These are phyloP conservation scores for Aphelenchoides avenae DNA, from an alignment of 1,140 invertebrate genomes.

Conservation along the genomic window DNA sequence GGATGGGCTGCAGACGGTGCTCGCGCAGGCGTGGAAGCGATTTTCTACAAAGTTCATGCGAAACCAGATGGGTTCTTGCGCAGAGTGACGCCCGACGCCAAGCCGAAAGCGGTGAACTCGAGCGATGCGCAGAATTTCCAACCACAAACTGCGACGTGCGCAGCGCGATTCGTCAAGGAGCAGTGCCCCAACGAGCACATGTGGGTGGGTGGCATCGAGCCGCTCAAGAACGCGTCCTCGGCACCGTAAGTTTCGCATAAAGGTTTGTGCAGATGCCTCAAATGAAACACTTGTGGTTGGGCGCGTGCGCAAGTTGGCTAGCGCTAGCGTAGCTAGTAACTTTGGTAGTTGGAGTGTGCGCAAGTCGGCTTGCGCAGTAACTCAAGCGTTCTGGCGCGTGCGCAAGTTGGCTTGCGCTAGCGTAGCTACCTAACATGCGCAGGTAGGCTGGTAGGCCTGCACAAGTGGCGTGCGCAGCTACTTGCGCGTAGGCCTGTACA, in stretches of 20 bases:
- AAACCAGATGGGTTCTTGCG: constrained; percentile 5
- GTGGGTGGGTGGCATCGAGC: constrained; percentile 48
- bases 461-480: no score
- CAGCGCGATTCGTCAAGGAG: constrained; percentile 25
- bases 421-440: not conserved
- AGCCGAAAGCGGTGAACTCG: constrained; percentile 12
- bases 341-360: no score
- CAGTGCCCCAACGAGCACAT: constrained; percentile 29
- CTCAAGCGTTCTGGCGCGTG: not conserved
- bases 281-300: not conserved
- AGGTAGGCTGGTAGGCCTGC: no score
- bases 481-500: no score
- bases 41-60: constrained; percentile 39
- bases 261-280: no score
- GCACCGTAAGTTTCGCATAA: constrained; percentile 24
- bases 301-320: not conserved
- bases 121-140: constrained; percentile 26
- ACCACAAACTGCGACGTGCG: constrained; percentile 36
- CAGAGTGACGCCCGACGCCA: constrained; percentile 33
- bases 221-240: constrained; percentile 29
- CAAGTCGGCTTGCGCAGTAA: no score
- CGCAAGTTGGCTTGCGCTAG: not conserved
- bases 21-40: not conserved
- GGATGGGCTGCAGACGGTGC: constrained; percentile 28
- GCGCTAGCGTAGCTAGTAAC: not conserved